A percentile compares a stretch with the other conserved stretches of the same genome.
Conservation (phyloP, 2,797 vertebrate species). For the Hypotaenidia philippensis region DNA sequence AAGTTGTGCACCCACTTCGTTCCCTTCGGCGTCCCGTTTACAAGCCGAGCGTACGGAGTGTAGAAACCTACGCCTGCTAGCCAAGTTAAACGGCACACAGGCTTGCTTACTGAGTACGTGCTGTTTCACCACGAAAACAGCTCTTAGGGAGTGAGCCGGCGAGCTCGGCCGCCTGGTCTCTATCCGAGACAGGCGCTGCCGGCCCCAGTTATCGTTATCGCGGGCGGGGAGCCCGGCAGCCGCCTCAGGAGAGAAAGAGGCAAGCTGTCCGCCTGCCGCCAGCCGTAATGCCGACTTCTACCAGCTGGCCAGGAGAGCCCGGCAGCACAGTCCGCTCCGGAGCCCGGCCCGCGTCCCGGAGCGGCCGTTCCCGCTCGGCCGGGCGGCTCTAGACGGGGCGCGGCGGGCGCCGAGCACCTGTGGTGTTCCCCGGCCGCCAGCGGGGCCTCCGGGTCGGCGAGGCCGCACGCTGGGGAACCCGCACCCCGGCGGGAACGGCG, state of each 20-base stretch:
- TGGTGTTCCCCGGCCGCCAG: background rate
- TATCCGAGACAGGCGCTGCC: background rate
- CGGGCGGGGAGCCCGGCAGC: background rate
- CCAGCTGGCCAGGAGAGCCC: background rate
- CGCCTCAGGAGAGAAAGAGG: background rate
- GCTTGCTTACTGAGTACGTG: fast-evolving
- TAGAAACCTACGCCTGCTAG: fast-evolving
- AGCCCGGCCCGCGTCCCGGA: background rate
- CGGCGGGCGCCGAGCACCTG: slow-evolving; percentile 11
- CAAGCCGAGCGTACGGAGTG: fast-evolving
- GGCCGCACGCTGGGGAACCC: background rate
- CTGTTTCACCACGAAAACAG: fast-evolving
- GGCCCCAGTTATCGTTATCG: background rate
- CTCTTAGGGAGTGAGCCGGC: fast-evolving
- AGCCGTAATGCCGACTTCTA: background rate
- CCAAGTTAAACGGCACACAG: background rate
- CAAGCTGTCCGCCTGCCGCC: background rate
- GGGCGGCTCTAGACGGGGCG: background rate
- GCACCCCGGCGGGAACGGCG: too few relatives aligned
- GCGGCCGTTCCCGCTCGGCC: background rate
- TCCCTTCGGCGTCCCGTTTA: background rate
- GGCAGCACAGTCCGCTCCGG: background rate
- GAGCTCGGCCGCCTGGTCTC: background rate
- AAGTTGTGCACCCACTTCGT: fast-evolving
- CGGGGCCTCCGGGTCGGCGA: background rate